Conservation (phyloP, 1,140 invertebrate genomes). For the Bicyclus anynana region DNA sequence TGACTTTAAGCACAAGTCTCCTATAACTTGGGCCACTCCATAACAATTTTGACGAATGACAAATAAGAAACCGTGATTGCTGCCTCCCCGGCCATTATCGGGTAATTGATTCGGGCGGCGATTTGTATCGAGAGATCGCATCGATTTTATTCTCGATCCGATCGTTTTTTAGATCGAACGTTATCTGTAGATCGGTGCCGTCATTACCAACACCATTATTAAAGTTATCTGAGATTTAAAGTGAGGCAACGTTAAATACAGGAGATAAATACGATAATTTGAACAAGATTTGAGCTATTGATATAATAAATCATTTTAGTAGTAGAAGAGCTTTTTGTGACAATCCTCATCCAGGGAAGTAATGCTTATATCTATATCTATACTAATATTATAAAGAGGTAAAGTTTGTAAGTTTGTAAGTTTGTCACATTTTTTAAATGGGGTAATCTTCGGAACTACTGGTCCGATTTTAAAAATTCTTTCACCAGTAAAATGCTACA, state of each 20-base stretch:
- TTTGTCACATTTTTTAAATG: too few species aligned
- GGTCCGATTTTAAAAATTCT: too few species aligned
- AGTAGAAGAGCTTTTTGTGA: too few species aligned
- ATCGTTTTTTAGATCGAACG: slow-evolving; percentile 23
- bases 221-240: slow-evolving; percentile 1
- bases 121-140: slow-evolving; percentile 39
- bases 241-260: slow-evolving; percentile 1
- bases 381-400: too few species aligned
- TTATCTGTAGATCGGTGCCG: slow-evolving; percentile 9
- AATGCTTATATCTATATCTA: too few species aligned
- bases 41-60: slow-evolving; percentile 69
- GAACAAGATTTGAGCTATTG: too few species aligned
- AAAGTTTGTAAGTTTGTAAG: too few species aligned
- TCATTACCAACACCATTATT: slow-evolving; percentile 19
- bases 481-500: too few species aligned
- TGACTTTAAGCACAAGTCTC: too few species aligned
- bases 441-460: too few species aligned
- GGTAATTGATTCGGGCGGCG: slow-evolving; percentile 58
- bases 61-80: slow-evolving; percentile 71
- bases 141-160: slow-evolving; percentile 7
- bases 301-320: too few species aligned
- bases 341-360: too few species aligned
- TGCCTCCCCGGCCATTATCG: slow-evolving; percentile 46
- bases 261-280: background rate
- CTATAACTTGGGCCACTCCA: slow-evolving; percentile 27